These are phyloP conservation scores for Hafferia zeledoni DNA, from an alignment of 2,797 vertebrate genomes.

Conservation along the genomic window DNA sequence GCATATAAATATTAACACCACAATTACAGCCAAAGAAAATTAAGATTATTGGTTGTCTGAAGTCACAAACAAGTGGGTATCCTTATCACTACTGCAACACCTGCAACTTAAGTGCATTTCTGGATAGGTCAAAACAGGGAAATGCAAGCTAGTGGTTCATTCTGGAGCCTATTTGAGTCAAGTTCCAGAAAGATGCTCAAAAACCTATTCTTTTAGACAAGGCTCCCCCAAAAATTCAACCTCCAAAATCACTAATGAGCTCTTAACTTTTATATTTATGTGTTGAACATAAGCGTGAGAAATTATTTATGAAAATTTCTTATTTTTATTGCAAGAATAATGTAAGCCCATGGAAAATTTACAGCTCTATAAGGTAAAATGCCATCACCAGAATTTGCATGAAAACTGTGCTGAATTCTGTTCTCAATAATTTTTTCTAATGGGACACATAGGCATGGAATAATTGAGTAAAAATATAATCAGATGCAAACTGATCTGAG, in stretches of 20 bases:
- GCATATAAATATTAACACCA: not conserved
- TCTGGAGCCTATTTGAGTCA: not conserved
- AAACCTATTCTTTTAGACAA: not conserved
- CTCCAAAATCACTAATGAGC: not conserved
- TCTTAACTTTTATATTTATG: not conserved
- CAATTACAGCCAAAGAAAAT: constrained; percentile 7
- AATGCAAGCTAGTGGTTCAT: not conserved
- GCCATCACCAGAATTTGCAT: not conserved
- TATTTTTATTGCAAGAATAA: not conserved
- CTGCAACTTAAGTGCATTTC: not conserved
- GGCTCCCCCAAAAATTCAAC: not conserved
- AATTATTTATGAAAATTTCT: not conserved
- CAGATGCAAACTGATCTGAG: not conserved
- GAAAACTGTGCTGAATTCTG: not conserved
- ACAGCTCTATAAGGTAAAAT: not conserved
- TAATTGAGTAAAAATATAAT: not conserved
- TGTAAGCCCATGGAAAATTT: not conserved
- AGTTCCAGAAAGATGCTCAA: not conserved
- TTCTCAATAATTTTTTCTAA: not conserved
- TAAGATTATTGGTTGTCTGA: constrained; percentile 4
- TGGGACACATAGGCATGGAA: not conserved
- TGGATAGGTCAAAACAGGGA: not conserved
- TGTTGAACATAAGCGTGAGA: not conserved
- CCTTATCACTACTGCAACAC: not conserved
- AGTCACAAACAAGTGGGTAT: not conserved